These are phyloP conservation scores for Falco peregrinus DNA, from an alignment of 2,797 vertebrate species.

Conservation along the genomic window DNA sequence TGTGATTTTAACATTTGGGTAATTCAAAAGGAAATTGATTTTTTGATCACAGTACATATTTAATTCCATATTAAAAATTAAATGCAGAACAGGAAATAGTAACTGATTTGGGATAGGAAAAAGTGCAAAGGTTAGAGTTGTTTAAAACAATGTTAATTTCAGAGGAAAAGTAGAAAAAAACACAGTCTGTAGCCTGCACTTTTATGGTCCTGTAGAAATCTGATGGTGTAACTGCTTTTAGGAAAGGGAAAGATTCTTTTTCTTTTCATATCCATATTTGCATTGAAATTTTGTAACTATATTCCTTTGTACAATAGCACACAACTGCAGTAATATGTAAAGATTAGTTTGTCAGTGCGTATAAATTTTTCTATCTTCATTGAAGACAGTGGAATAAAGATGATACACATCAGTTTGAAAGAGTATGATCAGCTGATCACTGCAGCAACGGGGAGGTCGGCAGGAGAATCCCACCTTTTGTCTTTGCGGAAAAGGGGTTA, in stretches of 20 bases:
- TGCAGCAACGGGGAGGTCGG: neutral
- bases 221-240: neutral
- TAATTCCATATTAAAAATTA: conserved; percentile 18
- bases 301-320: neutral
- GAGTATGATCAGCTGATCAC: neutral
- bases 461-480: neutral
- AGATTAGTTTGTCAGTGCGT: neutral
- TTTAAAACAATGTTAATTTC: neutral
- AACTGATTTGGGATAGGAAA: neutral
- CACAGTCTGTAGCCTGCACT: neutral
- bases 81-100: neutral
- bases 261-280: neutral
- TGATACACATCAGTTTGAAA: neutral
- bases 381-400: neutral
- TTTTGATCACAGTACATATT: neutral
- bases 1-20: neutral
- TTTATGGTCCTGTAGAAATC: neutral
- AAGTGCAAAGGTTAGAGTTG: neutral
- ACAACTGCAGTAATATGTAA: neutral
- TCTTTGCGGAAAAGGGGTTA: neutral
- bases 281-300: neutral
- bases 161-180: neutral
- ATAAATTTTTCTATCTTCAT: neutral
- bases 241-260: neutral
- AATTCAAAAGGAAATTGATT: conserved; percentile 23